Evolutionary conservation across 2,113 vertebrate species (phyloP).

Genomic region (Willisornis vidua): DNA sequence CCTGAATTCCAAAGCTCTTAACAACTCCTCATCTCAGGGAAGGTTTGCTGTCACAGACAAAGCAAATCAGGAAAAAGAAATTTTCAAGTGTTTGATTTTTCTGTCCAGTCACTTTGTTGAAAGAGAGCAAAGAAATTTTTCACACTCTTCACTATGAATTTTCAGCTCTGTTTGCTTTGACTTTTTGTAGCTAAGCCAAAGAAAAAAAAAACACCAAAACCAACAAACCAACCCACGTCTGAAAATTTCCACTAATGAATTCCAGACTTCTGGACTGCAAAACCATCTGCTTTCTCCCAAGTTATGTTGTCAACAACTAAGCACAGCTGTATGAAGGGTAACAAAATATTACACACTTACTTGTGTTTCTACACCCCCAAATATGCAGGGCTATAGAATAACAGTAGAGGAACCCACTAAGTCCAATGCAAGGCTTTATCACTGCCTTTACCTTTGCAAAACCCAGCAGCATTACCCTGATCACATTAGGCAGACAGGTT

Average conservation of each 20-base stretch:
- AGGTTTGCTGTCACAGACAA: neutral
- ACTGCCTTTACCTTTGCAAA: neutral
- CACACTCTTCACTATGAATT: conserved; percentile 16
- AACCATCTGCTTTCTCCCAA: conserved; percentile 49
- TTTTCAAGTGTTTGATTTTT: neutral
- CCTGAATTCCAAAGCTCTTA: neutral
- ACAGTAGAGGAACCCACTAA: neutral
- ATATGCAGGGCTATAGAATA: neutral
- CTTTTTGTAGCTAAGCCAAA: conserved; percentile 42
- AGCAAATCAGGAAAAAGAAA: neutral
- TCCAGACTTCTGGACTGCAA: conserved; percentile 60
- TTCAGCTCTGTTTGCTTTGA: conserved; percentile 63
- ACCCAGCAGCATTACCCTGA: neutral
- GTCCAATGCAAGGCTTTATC: neutral
- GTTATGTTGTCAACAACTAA: conserved; percentile 61
- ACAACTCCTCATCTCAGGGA: neutral
- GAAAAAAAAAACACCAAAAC: neutral
- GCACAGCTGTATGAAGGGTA: conserved; percentile 49
- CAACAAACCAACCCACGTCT: conserved; percentile 3
- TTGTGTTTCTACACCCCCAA: neutral
- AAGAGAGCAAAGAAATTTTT: conserved; percentile 49
- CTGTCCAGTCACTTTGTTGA: neutral
- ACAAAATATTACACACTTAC: conserved; percentile 28
- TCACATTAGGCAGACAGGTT: neutral
- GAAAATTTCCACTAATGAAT: conserved; percentile 69